Evolutionary conservation across 2,888 invertebrate genomes (phyloP), one percentile per base, ranked within the genome.

Genomic region (Acanthoscelides obtectus): DNA sequence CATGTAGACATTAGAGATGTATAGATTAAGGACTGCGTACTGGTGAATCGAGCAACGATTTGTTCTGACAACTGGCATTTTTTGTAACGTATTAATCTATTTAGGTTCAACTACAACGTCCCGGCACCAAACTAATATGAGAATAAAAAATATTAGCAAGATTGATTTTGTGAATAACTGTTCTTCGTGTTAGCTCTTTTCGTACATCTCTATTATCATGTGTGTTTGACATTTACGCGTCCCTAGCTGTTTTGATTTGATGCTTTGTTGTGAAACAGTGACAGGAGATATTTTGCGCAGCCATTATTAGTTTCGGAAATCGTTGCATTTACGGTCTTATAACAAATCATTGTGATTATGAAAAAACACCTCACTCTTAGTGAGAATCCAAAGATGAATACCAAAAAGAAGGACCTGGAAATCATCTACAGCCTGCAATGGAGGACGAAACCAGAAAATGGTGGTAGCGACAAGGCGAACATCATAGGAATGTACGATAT

Each of bases 401-500:
- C 79, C 64, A 80, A 80, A 71, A 77, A 75, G 71, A 79, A 78
- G 73, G 79, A 80, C 72, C 71, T 85, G 75, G 85, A 86, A 78
- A 83, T 86, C 20, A 80, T 86, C n/a, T 86, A 83, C 81, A 84
- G 83, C 78, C 77, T 86, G 70, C 82, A 84, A 72, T 86, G 86
- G 86, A 85, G 84, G 78, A 82, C 83, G 74, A 81, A 79, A 71
- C 78, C 83, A 25, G 79, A 80, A 70, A 81, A 83, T 76, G 81
- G 80, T 72, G 82, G 79, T 71, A 27, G 22, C 1, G 83, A 83
- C 75, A 82, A 83, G 73, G 81, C 81, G 73, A 84, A 83, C 74
- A 82, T 85, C 74, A 84, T 87, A 65, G 86, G 86, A 70, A 83
- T 87, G 79, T 84, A 84, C 75, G 87, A 87, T 77, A 83, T 85